A percentile compares a stretch with the other conserved stretches of the same genome.
Conservation (phyloP, 2,888 invertebrate species). For the Zelleria hepariella region DNA sequence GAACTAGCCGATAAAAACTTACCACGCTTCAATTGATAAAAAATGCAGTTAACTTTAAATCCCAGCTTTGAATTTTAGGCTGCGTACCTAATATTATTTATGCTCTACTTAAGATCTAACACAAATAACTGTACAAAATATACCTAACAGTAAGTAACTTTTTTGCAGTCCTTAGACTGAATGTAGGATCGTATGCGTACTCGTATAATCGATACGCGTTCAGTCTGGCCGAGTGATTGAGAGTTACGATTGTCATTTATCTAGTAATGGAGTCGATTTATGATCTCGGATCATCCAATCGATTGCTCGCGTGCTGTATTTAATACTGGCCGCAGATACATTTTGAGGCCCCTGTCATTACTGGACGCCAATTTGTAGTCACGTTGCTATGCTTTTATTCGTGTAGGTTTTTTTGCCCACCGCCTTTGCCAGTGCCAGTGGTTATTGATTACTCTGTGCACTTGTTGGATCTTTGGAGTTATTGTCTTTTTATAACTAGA, state of each 20-base stretch:
- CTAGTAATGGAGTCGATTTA: slow-evolving; percentile 60
- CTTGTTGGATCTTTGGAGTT: slow-evolving; percentile 12
- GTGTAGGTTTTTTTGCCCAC: neutral
- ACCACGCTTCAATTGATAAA: neutral
- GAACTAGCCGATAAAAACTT: neutral
- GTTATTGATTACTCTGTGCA: slow-evolving; percentile 8
- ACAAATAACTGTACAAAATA: neutral
- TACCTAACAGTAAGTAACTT: slow-evolving; percentile 7
- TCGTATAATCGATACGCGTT: slow-evolving; percentile 28
- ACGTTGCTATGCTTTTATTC: slow-evolving; percentile 20
- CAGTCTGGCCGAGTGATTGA: slow-evolving; percentile 46
- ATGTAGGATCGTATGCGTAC: slow-evolving; percentile 18
- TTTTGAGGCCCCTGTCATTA: slow-evolving; percentile 31
- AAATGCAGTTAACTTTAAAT: neutral
- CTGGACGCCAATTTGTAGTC: slow-evolving; percentile 34
- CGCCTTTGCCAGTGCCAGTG: neutral
- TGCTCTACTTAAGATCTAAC: neutral
- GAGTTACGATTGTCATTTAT: slow-evolving; percentile 58
- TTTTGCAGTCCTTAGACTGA: slow-evolving; percentile 27
- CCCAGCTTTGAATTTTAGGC: neutral
- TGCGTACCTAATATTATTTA: neutral
- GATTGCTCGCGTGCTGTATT: slow-evolving; percentile 35
- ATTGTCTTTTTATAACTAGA: slow-evolving; percentile 7
- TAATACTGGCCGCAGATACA: slow-evolving; percentile 30
- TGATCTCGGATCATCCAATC: slow-evolving; percentile 43